Evolutionary conservation across 1,140 invertebrate genomes (phyloP), one percentile per base, ranked within the genome.

Genomic region (Pentalonia nigronervosa): DNA sequence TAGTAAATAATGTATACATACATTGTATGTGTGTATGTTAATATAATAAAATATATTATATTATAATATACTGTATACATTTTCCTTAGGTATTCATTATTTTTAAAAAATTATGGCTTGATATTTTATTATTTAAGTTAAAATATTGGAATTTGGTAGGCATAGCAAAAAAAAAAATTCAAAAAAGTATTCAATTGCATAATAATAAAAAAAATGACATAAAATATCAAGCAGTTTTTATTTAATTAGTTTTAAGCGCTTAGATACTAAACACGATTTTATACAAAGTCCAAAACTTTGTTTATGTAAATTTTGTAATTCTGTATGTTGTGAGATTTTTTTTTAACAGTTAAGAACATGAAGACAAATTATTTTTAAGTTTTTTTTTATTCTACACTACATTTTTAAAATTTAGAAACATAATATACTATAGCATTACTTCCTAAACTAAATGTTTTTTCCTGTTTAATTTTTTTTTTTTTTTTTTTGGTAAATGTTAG

Each of bases 91-190:
- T 90, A 4, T 34, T 20, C 48, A 34, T 23, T 53, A 36, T 89
- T 36, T 56, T 14, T 34, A 48, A 21, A 88, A 48, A 21, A 88
- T 36, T 8, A 47, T 36, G 4, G 17, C n/a, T 89, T 53, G 48
- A 89, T 89, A 53, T 89, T 88, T 90, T 56, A 90, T 90, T 0
- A 56, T 90, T 60, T 25, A 60, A 41, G 36, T 90, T 60, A 56
- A 2, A 48, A 34, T 1, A 14, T 87, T 56, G 14, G n/a, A 7
- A 90, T 45, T 7, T 20, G 45, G 14, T 90, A 60, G 50, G 88
- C 41, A 17, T 30, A 90, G 17, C 36, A 45, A 36, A 21, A 25
- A 20, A 25, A 20, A 87, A 48, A 87, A 41, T 36, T 36, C 0
- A 67, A 90, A 90, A n/a, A 47, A 30, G 11, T 60, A 7, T 36